Conservation (phyloP, 1,140 invertebrate genomes). For the Anoplophora glabripennis region DNA sequence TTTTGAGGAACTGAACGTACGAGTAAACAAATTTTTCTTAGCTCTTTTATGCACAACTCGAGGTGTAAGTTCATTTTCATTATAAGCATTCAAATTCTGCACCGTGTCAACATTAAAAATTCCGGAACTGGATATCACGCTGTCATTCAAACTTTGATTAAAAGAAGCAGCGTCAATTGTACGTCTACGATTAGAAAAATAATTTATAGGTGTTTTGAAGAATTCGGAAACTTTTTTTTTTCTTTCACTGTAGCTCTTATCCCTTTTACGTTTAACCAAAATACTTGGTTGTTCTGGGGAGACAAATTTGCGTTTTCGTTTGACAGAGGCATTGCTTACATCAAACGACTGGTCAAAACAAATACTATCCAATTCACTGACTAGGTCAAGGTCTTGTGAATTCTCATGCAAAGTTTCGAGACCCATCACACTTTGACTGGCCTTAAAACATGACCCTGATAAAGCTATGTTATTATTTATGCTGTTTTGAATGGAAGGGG, state of each 20-base stretch:
- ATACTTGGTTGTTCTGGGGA: constrained; percentile 31
- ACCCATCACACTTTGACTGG: constrained; percentile 17
- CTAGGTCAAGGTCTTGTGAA: constrained; percentile 30
- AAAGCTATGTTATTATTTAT: constrained; percentile 21
- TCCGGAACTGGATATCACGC: constrained; percentile 42
- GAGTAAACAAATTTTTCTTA: constrained; percentile 43
- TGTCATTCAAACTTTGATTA: constrained; percentile 41
- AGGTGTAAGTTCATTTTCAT: constrained; percentile 22
- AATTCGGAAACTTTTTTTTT: constrained; percentile 41
- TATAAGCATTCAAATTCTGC: constrained; percentile 36
- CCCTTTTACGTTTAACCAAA: constrained; percentile 37
- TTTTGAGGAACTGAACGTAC: constrained; percentile 46
- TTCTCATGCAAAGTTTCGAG: constrained; percentile 41
- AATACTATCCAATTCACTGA: constrained; percentile 25
- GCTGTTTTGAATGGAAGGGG: constrained; percentile 1
- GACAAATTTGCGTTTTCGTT: constrained; percentile 38
- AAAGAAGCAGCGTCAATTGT: constrained; percentile 39
- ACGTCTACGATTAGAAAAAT: constrained; percentile 43
- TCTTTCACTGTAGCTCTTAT: constrained; percentile 43
- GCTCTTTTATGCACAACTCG: constrained; percentile 26
- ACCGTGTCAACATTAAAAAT: constrained; percentile 43
- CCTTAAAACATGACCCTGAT: constrained; percentile 13
- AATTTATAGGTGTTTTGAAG: constrained; percentile 45
- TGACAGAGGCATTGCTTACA: constrained; percentile 18
- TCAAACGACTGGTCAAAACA: constrained; percentile 33